These are phyloP conservation scores for Ganaspis sp. DNA, from an alignment of 1,140 invertebrate species.

Conservation along the genomic window DNA sequence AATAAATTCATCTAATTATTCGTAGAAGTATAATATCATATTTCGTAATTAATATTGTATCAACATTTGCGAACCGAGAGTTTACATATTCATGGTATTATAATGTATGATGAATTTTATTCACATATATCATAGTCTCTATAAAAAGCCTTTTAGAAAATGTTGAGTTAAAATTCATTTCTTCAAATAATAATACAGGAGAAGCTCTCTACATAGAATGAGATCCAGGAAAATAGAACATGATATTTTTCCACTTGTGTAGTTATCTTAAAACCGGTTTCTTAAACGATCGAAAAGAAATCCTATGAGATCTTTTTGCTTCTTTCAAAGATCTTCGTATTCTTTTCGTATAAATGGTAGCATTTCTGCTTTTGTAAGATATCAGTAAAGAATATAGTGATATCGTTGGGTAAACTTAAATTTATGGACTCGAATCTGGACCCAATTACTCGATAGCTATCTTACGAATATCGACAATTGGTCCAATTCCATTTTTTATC, in stretches of 20 bases:
- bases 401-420: background rate
- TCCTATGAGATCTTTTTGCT: background rate
- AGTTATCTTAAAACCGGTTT: background rate
- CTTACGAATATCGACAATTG: background rate
- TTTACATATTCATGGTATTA: no score
- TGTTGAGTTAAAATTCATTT: no score
- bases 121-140: no score
- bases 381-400: background rate
- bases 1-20: no score
- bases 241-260: background rate
- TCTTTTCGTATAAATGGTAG: no score
- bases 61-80: no score
- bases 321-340: background rate
- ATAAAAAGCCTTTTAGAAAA: no score
- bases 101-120: no score
- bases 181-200: no score
- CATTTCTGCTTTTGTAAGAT: background rate
- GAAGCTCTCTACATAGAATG: background rate
- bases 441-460: background rate
- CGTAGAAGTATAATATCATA: no score
- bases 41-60: no score
- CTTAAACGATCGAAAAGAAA: background rate
- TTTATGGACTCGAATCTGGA: constrained; percentile 3
- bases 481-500: background rate
- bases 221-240: background rate